These are phyloP conservation scores for Vulpes vulpes DNA, from an alignment of 2,113 vertebrate species.

Conservation along the genomic window DNA sequence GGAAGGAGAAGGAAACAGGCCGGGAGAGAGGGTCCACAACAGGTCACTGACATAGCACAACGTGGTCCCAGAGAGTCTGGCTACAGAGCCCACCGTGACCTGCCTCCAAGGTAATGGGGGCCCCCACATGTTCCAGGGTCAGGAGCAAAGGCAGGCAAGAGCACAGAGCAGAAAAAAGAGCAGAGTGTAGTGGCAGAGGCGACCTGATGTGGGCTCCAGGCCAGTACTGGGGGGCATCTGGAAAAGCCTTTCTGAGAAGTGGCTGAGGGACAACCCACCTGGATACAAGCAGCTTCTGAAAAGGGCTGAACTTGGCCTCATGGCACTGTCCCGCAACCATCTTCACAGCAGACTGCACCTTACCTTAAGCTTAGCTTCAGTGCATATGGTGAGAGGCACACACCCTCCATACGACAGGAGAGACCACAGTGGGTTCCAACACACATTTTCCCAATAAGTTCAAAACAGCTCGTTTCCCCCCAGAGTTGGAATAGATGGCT, in stretches of 20 bases:
- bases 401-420: rapidly evolving
- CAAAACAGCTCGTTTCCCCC: neutral
- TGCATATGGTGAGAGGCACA: neutral
- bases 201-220: rapidly evolving
- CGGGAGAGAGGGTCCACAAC: no score
- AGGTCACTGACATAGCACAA: rapidly evolving
- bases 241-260: neutral
- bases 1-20: neutral
- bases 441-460: neutral
- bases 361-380: rapidly evolving
- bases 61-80: neutral
- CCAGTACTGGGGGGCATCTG: rapidly evolving
- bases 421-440: neutral
- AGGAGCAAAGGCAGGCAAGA: neutral
- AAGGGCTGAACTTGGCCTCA: neutral
- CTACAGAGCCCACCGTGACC: neutral
- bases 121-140: rapidly evolving
- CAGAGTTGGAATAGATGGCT: neutral
- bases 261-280: neutral
- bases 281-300: neutral
- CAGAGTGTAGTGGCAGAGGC: neutral
- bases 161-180: neutral
- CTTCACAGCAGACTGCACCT: neutral
- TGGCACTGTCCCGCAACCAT: rapidly evolving
- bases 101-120: rapidly evolving